These are phyloP conservation scores for Anseranas semipalmata DNA, from an alignment of 2,113 vertebrate genomes.

Conservation along the genomic window DNA sequence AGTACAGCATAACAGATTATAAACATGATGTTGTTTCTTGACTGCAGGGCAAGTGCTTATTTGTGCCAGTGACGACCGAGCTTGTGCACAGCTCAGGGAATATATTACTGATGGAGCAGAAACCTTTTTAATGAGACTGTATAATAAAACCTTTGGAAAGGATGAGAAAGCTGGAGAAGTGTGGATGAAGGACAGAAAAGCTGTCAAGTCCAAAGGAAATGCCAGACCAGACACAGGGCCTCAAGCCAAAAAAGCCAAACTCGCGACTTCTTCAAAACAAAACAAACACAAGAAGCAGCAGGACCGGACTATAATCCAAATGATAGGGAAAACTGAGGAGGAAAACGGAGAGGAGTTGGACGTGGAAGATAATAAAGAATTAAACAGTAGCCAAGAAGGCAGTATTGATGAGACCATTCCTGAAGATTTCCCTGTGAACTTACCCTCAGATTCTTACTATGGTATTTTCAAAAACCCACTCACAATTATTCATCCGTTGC, in stretches of 20 bases:
- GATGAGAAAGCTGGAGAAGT: slow-evolving; percentile 73
- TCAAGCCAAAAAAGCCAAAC: slow-evolving; percentile 74
- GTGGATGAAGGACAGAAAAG: slow-evolving; percentile 67
- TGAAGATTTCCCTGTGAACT: slow-evolving; percentile 77
- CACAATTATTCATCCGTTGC: slow-evolving; percentile 90
- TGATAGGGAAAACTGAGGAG: slow-evolving; percentile 81
- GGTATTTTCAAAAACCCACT: slow-evolving; percentile 90
- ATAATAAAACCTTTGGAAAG: slow-evolving; percentile 86
- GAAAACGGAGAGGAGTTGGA: slow-evolving; percentile 50
- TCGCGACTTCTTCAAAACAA: slow-evolving; percentile 51
- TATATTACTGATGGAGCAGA: slow-evolving; percentile 83
- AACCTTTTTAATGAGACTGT: slow-evolving; percentile 84
- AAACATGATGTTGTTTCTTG: background rate
- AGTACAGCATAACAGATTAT: background rate
- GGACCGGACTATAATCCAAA: slow-evolving; percentile 85
- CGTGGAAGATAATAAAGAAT: slow-evolving; percentile 26
- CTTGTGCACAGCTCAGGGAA: slow-evolving; percentile 93
- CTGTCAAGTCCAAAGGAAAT: slow-evolving; percentile 48
- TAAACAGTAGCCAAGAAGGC: slow-evolving; percentile 54
- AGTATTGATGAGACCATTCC: slow-evolving; percentile 49
- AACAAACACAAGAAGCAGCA: slow-evolving; percentile 71
- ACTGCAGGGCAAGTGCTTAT: slow-evolving; percentile 89
- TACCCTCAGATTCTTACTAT: slow-evolving; percentile 89
- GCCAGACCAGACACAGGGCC: slow-evolving; percentile 36
- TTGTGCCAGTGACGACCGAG: slow-evolving; percentile 94